Conservation (phyloP, 2,888 invertebrate species). For the Polymixis flavicincta region DNA sequence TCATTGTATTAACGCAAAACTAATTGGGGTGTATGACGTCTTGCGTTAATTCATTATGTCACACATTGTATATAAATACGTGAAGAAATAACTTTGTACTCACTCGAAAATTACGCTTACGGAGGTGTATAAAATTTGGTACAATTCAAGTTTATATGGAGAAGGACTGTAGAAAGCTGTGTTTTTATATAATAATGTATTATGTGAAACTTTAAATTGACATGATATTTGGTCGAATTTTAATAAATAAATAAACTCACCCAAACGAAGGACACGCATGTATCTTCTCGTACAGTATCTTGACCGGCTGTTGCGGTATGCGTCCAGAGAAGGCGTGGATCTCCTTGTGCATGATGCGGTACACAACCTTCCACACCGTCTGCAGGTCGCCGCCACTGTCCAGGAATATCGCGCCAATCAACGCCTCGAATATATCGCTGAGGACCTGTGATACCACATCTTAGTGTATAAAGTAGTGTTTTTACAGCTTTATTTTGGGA, state of each 20-base stretch:
- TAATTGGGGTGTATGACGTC: no score
- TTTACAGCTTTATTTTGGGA: not conserved
- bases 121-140: no score
- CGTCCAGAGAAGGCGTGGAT: constrained; percentile 95
- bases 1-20: no score
- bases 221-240: no score
- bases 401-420: constrained; percentile 97
- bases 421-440: constrained; percentile 98
- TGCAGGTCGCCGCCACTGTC: constrained; percentile 94
- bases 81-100: no score
- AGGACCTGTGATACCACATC: constrained; percentile 91
- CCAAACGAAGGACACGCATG: constrained; percentile 94
- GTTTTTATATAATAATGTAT: no score
- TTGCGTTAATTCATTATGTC: no score
- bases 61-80: no score
- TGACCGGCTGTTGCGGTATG: constrained; percentile 97
- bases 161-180: no score
- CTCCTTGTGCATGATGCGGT: constrained; percentile 96
- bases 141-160: no score
- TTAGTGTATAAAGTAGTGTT: not conserved
- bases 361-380: constrained; percentile 95
- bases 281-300: constrained; percentile 95
- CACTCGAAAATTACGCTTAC: no score
- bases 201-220: no score
- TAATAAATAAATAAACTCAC: constrained; percentile 92